Evolutionary conservation across 2,113 vertebrate genomes (phyloP), one percentile per base, ranked within the genome.

Genomic region (Siphamia tubifer): DNA sequence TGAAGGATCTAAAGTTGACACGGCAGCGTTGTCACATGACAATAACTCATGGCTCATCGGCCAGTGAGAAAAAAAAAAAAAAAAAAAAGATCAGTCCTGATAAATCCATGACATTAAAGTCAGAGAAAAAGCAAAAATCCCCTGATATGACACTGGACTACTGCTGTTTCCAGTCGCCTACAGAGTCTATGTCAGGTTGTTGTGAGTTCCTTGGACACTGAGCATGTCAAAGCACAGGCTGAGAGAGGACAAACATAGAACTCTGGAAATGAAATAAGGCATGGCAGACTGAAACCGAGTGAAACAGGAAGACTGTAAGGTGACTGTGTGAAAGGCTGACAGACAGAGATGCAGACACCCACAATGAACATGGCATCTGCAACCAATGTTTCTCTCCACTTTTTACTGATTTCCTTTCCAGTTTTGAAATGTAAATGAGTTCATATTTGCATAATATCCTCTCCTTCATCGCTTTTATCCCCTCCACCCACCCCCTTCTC

Each of bases 341-440:
- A 47, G 42, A 23, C 7, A 48, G 24, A 34, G 40, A 73, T 13
- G 16, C 21, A 25, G 34, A n/a, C 25, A 60, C 23, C 8, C 4
- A 52, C 45, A 67, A 35, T 63, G 31, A 75, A 72, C 73, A 64
- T 32, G 35, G 54, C 31, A n/a, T 28, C 31, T 63, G 57, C 51
- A 63, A 79, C 74, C 58, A 48, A 68, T 63, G 53, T 48, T 65
- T 69, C 58, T 56, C 77, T 63, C 39, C 51, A 67, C 43, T 72
- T 66, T 76, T 42, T 8, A n/a, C 30, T 53, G 54, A 63, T 70
- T 84, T 84, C 48, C 68, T 82, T 77, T 57, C 42, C 54, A 74
- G 79, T 87, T 87, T 86, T 85, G 64, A 90, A 77, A 87, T 86
- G 80, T 31, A 83, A 87, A 89, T 84, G 79, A 82, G 61, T 56